Percentiles rank a stretch among this genome's conserved stretches.
These are phyloP conservation scores for Amblyraja radiata DNA, from an alignment of 2,797 vertebrate species.

Conservation along the genomic window DNA sequence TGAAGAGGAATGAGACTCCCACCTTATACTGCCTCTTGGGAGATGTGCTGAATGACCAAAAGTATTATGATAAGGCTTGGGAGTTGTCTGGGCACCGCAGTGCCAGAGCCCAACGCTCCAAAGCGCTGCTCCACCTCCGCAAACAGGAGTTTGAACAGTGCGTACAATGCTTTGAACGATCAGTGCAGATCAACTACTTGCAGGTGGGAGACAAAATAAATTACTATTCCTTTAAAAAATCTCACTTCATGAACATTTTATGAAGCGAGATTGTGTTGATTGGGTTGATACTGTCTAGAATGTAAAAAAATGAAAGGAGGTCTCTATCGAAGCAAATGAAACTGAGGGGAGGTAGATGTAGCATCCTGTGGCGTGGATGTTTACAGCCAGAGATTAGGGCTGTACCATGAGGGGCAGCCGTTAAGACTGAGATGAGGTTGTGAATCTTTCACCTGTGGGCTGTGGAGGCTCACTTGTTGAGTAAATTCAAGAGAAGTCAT, in stretches of 20 bases:
- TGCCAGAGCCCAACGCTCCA: conserved; percentile 82
- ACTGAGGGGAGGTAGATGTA: no score
- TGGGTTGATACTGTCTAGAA: background rate
- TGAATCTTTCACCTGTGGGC: no score
- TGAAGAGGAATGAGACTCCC: conserved; percentile 80
- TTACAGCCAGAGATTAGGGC: no score
- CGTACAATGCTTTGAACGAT: conserved; percentile 79
- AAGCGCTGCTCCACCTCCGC: conserved; percentile 81
- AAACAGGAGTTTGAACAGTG: conserved; percentile 72
- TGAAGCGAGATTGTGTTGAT: background rate
- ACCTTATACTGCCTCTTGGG: conserved; percentile 84
- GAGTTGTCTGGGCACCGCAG: conserved; percentile 77
- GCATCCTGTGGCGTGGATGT: no score
- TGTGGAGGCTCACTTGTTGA: no score
- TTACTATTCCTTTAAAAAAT: background rate
- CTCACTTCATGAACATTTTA: background rate
- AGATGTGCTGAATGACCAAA: conserved; percentile 78
- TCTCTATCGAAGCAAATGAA: background rate
- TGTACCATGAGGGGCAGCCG: no score
- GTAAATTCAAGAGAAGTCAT: no score
- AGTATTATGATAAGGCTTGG: conserved; percentile 84
- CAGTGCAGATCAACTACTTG: conserved; percentile 76
- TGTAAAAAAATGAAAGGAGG: background rate
- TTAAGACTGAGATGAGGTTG: no score
- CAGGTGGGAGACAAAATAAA: conserved; percentile 63